Evolutionary conservation across 2,888 invertebrate species (phyloP).

Genomic region (Brenthis hecate): DNA sequence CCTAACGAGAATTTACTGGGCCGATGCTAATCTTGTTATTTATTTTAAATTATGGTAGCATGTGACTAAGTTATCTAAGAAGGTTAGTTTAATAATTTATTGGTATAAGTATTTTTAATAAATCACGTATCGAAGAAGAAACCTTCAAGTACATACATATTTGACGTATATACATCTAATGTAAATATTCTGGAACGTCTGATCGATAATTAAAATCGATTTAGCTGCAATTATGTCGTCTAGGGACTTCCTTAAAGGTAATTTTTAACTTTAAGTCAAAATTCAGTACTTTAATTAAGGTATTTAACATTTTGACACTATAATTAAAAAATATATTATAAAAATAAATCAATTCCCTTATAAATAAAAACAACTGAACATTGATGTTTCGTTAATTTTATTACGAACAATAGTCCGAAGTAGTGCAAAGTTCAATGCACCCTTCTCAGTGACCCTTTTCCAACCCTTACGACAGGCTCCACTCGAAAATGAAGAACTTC

Average conservation of each 20-base stretch:
- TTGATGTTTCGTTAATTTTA: slow-evolving; percentile 18
- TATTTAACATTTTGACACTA: no score
- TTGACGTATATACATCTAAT: no score
- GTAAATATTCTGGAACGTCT: no score
- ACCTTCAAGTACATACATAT: background rate
- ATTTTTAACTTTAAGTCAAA: background rate
- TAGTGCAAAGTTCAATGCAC: slow-evolving; percentile 67
- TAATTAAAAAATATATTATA: background rate
- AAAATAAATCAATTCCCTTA: background rate
- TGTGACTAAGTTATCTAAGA: slow-evolving; percentile 8
- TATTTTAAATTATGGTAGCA: slow-evolving; percentile 8
- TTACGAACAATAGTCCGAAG: slow-evolving; percentile 47
- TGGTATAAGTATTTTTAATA: slow-evolving; percentile 10
- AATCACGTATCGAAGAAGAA: slow-evolving; percentile 12
- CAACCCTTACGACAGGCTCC: slow-evolving; percentile 38
- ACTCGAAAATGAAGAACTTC: slow-evolving; percentile 28
- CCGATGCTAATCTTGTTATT: slow-evolving; percentile 14
- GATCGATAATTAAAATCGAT: no score
- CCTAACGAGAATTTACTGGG: slow-evolving; percentile 36
- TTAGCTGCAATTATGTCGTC: no score
- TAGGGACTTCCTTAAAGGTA: background rate
- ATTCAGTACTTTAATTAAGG: background rate
- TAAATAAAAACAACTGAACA: slow-evolving; percentile 3
- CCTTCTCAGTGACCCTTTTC: slow-evolving; percentile 43
- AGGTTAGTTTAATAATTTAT: background rate